A percentile compares a stretch with the other conserved stretches of the same genome.
Evolutionary conservation across 1,140 invertebrate species (phyloP).

Genomic region (Orius insidiosus): DNA sequence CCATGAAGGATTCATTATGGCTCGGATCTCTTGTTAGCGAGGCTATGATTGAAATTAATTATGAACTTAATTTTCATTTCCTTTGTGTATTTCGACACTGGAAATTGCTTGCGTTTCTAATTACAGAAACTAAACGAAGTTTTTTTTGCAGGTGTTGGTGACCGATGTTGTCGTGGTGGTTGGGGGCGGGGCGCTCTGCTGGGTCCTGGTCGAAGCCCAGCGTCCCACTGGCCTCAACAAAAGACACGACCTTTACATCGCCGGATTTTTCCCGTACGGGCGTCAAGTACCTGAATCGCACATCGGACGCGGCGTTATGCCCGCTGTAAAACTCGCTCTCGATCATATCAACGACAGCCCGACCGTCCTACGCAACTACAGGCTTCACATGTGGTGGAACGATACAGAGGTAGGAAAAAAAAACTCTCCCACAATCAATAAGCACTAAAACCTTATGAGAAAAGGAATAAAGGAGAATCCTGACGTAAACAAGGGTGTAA

Average conservation of each 20-base stretch:
- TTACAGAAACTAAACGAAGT: neutral
- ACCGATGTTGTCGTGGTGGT: constrained; percentile 7
- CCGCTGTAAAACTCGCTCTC: constrained; percentile 76
- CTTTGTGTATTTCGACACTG: too few species aligned
- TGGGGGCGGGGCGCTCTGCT: constrained; percentile 20
- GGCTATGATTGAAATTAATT: too few species aligned
- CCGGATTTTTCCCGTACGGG: constrained; percentile 78
- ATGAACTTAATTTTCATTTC: too few species aligned
- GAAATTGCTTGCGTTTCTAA: too few species aligned
- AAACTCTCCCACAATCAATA: too few species aligned
- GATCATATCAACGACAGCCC: constrained; percentile 84
- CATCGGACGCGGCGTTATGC: constrained; percentile 76
- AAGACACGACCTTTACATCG: constrained; percentile 65
- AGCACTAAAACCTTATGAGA: too few species aligned
- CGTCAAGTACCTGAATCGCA: constrained; percentile 43
- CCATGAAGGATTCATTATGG: too few species aligned
- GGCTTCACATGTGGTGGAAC: constrained; percentile 86
- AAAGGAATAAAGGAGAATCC: too few species aligned
- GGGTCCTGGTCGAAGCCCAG: constrained; percentile 27
- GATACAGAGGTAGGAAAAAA: constrained; percentile 72
- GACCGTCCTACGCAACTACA: constrained; percentile 63
- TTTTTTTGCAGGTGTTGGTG: neutral
- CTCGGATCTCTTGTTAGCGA: too few species aligned
- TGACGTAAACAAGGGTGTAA: too few species aligned
- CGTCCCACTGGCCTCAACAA: constrained; percentile 31